Evolutionary conservation across 2,113 vertebrate genomes (phyloP).

Genomic region (Oceanodroma tethys): DNA sequence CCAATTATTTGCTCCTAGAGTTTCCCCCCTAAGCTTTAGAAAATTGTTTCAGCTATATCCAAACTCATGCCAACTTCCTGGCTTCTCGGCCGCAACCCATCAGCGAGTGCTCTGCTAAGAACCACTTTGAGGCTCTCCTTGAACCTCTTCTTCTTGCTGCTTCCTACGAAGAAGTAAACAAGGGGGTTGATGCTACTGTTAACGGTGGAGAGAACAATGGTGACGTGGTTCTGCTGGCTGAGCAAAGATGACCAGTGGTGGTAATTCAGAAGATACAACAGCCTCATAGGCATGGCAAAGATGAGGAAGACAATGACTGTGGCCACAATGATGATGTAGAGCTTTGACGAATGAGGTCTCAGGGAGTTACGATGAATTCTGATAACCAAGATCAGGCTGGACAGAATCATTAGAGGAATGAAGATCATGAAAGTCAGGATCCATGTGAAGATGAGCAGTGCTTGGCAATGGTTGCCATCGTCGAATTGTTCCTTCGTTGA

Average conservation of each 20-base stretch:
- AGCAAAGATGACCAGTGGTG: constrained; percentile 66
- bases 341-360: constrained; percentile 71
- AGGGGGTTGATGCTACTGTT: constrained; percentile 79
- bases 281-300: constrained; percentile 74
- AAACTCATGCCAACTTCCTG: constrained; percentile 42
- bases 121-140: constrained; percentile 75
- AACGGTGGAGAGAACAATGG: constrained; percentile 70
- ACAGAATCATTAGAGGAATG: constrained; percentile 75
- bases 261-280: constrained; percentile 71
- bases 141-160: constrained; percentile 75
- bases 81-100: constrained; percentile 57
- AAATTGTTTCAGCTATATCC: constrained; percentile 55
- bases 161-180: constrained; percentile 80
- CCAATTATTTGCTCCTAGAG: background rate
- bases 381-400: constrained; percentile 71
- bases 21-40: constrained; percentile 28
- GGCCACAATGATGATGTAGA: constrained; percentile 72
- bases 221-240: constrained; percentile 52
- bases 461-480: constrained; percentile 45
- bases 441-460: constrained; percentile 69
- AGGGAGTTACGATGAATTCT: constrained; percentile 69
- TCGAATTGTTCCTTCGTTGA: background rate
- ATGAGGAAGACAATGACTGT: constrained; percentile 74
- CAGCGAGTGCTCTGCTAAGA: constrained; percentile 74
- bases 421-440: constrained; percentile 75